Evolutionary conservation across 2,113 vertebrate species (phyloP).

Genomic region (Pelecanus crispus): DNA sequence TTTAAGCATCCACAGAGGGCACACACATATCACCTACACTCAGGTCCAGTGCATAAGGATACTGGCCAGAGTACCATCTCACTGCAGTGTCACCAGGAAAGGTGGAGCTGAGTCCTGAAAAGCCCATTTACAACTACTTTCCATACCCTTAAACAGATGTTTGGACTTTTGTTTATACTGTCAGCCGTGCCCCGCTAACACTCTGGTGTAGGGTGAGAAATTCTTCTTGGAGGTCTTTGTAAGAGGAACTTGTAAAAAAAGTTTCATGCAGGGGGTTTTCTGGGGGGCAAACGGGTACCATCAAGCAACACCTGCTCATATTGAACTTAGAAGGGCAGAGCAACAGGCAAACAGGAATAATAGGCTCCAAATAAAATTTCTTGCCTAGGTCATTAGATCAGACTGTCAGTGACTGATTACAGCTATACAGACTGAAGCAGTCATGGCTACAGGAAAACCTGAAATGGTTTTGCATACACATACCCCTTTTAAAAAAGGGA

Average conservation of each 20-base stretch:
- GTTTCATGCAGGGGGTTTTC: not conserved
- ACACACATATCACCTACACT: rapidly evolving
- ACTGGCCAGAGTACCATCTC: not conserved
- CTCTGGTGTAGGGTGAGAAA: not conserved
- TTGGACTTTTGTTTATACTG: not conserved
- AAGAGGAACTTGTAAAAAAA: not conserved
- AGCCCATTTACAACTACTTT: not conserved
- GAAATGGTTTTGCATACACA: not conserved
- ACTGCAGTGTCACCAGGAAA: not conserved
- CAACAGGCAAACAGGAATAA: not conserved
- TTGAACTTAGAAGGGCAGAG: not conserved
- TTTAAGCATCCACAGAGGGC: not conserved
- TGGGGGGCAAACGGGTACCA: too few relatives aligned
- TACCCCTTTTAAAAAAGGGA: not conserved
- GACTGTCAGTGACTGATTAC: not conserved
- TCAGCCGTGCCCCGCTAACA: not conserved
- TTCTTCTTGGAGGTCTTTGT: not conserved
- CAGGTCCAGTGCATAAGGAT: not conserved
- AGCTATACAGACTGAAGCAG: not conserved
- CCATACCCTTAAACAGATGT: not conserved
- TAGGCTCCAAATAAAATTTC: not conserved
- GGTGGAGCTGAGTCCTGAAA: not conserved
- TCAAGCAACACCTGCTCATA: not conserved
- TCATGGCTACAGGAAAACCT: not conserved
- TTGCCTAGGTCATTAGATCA: not conserved